Percentiles rank a stretch among this genome's conserved stretches.
Conservation (phyloP, 2,797 vertebrate species). For the Australoheros facetus region DNA sequence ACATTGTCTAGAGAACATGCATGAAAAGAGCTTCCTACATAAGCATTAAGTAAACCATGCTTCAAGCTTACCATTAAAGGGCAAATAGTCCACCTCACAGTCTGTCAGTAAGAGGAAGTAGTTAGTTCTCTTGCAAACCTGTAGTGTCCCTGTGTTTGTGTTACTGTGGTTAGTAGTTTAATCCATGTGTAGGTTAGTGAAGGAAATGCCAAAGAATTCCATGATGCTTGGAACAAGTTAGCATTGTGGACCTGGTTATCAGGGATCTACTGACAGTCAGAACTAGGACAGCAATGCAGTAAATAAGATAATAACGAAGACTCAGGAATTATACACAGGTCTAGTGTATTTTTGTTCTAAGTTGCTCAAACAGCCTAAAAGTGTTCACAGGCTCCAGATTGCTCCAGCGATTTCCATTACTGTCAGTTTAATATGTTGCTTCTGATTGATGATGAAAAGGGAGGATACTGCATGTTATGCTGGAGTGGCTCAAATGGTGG, state of each 20-base stretch:
- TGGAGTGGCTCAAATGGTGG: not conserved
- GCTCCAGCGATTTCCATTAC: not conserved
- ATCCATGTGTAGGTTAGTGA: not conserved
- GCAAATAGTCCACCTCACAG: conserved; percentile 37
- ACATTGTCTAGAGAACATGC: not conserved
- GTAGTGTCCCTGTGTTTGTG: not conserved
- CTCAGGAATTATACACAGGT: not conserved
- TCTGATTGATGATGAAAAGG: not conserved
- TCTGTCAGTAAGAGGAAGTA: conserved; percentile 27
- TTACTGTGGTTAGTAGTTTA: not conserved
- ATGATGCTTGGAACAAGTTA: not conserved
- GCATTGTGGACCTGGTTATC: not conserved
- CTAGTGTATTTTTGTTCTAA: not conserved
- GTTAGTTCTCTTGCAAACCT: conserved; percentile 25
- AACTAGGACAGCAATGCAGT: not conserved
- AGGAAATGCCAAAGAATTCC: not conserved
- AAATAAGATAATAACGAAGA: not conserved
- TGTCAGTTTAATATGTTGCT: not conserved
- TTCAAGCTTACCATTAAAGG: conserved; percentile 32
- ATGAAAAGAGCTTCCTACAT: accelerated
- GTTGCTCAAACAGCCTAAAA: not conserved
- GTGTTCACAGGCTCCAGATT: not conserved
- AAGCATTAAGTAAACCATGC: conserved; percentile 1
- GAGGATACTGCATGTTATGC: not conserved
- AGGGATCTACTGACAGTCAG: not conserved